Evolutionary conservation across 2,888 invertebrate genomes (phyloP), one percentile per base, ranked within the genome.

Genomic region (Aphidoletes aphidimyza): DNA sequence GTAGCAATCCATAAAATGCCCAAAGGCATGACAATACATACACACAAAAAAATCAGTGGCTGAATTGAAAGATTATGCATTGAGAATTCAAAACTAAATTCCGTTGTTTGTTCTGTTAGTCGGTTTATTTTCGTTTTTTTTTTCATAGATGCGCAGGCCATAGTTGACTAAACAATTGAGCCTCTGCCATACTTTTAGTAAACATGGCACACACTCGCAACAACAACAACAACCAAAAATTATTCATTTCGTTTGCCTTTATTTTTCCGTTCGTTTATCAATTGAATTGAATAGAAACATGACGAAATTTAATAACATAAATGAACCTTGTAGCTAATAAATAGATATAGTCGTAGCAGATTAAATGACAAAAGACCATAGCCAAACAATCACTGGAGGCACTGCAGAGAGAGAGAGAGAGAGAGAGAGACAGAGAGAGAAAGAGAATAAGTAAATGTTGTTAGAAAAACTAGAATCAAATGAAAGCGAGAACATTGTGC

Each of bases 291-390:
- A 22, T n/a, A 14, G 17, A 30, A 69, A 69, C 26, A 69, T 3
- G 2, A 30, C 69, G 69, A 30, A 69, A 69, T 69, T 69, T 69
- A 69, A 69, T 69, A 69, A 30, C 69, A 69, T 30, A 69, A 69
- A 69, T 69, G 69, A 69, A 69, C 69, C 69, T 69, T 69, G 14
- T 30, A 69, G 69, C 69, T n/a, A 69, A 69, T 69, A 69, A 69
- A 69, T 30, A 69, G 69, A 69, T 69, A 69, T 69, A 69, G 11
- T 17, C 26, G 69, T 69, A 30, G 69, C 69, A 69, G 69, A 69
- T 69, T 69, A 69, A 30, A 69, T 69, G 69, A 69, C 69, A 69
- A 69, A 30, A 69, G 69, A n/a, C 69, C 11, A 26, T 30, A 30
- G 69, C 69, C 14, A 34, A 69, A 69, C 34, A 54, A 54, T 2